A percentile compares a stretch with the other conserved stretches of the same genome.
These are phyloP conservation scores for Orientallactaga sibirica DNA, from an alignment of 2,797 vertebrate species.

Conservation along the genomic window DNA sequence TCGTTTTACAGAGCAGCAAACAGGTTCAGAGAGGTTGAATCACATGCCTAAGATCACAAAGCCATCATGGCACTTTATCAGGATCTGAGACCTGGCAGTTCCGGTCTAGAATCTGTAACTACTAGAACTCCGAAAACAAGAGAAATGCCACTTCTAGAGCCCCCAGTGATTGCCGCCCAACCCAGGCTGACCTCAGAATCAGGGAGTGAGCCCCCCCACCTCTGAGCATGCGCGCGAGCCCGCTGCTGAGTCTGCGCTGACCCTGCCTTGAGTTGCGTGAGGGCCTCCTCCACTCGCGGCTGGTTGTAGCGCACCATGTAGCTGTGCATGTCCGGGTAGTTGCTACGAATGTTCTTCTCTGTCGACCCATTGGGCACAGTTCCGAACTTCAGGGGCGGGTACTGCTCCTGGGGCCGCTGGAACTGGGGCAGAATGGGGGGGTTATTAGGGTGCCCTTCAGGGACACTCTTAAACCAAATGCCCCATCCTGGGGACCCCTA, in stretches of 20 bases:
- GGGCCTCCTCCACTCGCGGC: conserved; percentile 95
- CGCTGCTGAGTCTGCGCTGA: conserved; percentile 82
- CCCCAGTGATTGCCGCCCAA: neutral
- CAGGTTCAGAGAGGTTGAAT: conserved; percentile 20
- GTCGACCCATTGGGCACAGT: conserved; percentile 98
- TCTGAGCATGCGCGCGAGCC: neutral
- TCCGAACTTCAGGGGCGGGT: conserved; percentile 96
- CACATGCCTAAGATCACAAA: conserved; percentile 44
- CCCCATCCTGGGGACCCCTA: neutral
- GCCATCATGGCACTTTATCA: neutral
- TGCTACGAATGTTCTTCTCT: conserved; percentile 98
- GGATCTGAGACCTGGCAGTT: neutral
- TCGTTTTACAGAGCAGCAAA: conserved; percentile 10
- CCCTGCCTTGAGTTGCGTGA: conserved; percentile 96
- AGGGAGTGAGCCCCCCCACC: neutral
- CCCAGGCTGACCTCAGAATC: neutral
- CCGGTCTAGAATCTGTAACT: neutral
- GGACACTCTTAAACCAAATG: neutral
- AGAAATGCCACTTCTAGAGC: neutral
- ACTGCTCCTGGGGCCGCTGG: conserved; percentile 97
- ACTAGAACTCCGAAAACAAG: neutral
- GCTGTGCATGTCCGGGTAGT: conserved; percentile 97
- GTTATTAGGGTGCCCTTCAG: conserved; percentile 39
- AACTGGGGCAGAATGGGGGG: conserved; percentile 89
- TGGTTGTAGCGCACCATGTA: conserved; percentile 98